Evolutionary conservation across 2,888 invertebrate genomes (phyloP), one percentile per base, ranked within the genome.

Genomic region (Incurvaria masculella): DNA sequence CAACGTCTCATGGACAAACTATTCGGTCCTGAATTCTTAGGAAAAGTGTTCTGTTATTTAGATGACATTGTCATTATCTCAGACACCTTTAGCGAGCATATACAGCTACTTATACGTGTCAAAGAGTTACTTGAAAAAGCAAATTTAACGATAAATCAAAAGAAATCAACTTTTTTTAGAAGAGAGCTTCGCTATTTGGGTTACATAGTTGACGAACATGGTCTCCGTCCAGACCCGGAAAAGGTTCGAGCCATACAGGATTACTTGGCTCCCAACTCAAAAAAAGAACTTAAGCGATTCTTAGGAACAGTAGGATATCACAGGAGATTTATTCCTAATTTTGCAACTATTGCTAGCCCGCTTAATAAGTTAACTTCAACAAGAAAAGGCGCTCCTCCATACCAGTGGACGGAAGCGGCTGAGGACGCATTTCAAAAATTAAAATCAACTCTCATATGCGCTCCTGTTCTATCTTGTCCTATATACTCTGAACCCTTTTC

Each of bases 161-260:
- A 46, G 0, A 62, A 63, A 42, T 54, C 54, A 40, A 41, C 53
- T 16, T 58, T 58, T 46, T 55, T 55, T 23, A 47, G 48, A 20
- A 23, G 21, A 17, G 45, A 53, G 14, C 42, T 65, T 2, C 54
- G 52, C 21, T 63, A 57, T 48, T 47, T 67, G 6, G 65, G 68
- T 3, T 42, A 46, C 39, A 42, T 50, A 4, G 59, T 71, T 1
- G 59, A 61, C 47, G 41, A 47, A 4, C 38, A 57, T 1, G 61
- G 61, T 0, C 21, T 60, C 6, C 52, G 55, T 10, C 51, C 54
- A 1, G 55, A 59, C 43, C 57, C 56, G 0, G 54, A 55, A 1
- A 56, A 52, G 43, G 48, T 58, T 0, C 33, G 44, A 1, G 48
- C 53, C 1, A 55, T 57, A 33, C 8, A 8, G 14, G 33, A 33